A percentile compares a stretch with the other conserved stretches of the same genome.
phyloP scores from a whole-genome alignment of 2,113 vertebrate species.

The Macquaria ambigua region DNA sequence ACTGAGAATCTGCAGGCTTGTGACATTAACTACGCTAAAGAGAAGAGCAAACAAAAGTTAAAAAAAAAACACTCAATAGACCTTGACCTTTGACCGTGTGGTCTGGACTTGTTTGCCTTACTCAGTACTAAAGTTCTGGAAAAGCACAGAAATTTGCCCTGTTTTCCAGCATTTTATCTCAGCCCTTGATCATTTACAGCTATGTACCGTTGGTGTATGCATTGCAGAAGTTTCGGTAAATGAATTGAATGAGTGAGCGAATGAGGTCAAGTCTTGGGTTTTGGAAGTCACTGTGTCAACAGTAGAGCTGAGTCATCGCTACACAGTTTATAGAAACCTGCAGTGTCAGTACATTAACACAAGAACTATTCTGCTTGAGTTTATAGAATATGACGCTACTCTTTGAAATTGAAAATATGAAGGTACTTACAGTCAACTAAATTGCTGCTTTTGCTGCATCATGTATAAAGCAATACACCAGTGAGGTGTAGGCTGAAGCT shows the following conservation, averaged over 20 bases:
- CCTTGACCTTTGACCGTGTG: conserved; percentile 55
- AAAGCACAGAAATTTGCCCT: not conserved
- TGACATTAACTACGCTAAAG: conserved; percentile 32
- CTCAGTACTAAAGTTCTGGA: conserved; percentile 26
- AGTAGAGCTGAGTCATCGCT: not conserved
- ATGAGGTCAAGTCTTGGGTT: conserved; percentile 12
- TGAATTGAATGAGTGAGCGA: not conserved
- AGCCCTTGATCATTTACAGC: conserved; percentile 1
- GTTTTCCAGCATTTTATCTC: conserved; percentile 2
- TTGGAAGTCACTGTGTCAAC: conserved; percentile 34
- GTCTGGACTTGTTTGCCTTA: conserved; percentile 58
- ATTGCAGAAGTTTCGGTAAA: conserved; percentile 1
- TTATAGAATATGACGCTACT: not conserved
- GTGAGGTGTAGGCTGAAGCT: too few species aligned
- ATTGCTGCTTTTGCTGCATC: too few species aligned
- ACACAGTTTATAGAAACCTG: not conserved
- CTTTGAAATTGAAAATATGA: not conserved
- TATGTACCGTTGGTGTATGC: not conserved
- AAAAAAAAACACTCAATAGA: conserved; percentile 51
- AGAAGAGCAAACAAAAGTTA: conserved; percentile 45
- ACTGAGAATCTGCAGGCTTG: not conserved
- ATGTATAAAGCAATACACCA: not conserved
- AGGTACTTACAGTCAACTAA: not conserved
- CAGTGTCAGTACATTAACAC: not conserved
- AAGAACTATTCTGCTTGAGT: not conserved